Evolutionary conservation across 2,888 invertebrate genomes (phyloP), one percentile per base, ranked within the genome.

Genomic region (Taphrorychus bicolor): DNA sequence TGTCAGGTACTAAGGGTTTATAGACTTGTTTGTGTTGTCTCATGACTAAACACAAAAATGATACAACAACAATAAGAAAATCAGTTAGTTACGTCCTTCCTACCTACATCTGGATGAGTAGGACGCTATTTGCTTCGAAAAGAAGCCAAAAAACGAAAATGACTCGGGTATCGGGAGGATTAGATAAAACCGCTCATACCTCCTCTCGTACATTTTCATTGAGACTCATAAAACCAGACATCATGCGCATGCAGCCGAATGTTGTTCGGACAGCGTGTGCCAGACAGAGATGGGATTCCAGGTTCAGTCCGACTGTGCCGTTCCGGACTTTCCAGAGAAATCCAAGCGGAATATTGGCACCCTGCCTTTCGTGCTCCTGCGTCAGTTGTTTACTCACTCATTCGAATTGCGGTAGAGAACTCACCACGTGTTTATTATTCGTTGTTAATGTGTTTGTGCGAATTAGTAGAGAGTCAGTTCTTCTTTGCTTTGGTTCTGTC

Each of bases 321-420:
- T 58, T 62, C 58, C 62, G 61, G 67, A 52, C 62, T 61, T 67
- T 67, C 67, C 62, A 67, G 68, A 68, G 68, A 68, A 59, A 68
- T 63, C 62, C 54, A 16, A 22, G 54, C 45, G 52, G 32, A 42
- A 59, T 58, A 59, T 59, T 52, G 59, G 42, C 58, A 54, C 40
- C 58, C 59, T 54, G 51, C 59, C 45, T 59, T 65, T 65, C 65
- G 53, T 59, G 53, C 65, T 65, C 48, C 65, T 65, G 59, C 65
- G 65, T 65, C 65, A 65, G 42, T 59, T 65, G 59, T 65, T 65
- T 65, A 65, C 65, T 45, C n/a, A n/a, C n/a, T n/a, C 53, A 65
- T 65, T 65, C 52, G 53, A 59, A n/a, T 58, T 64, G 64, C 58
- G 51, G 64, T 42, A 51, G 16, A 41, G 64, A 19, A 63, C 17